Percentiles rank a stretch among this genome's conserved stretches.
These are phyloP conservation scores for Ellobium chinense DNA, from an alignment of 2,888 invertebrate species.

Conservation along the genomic window DNA sequence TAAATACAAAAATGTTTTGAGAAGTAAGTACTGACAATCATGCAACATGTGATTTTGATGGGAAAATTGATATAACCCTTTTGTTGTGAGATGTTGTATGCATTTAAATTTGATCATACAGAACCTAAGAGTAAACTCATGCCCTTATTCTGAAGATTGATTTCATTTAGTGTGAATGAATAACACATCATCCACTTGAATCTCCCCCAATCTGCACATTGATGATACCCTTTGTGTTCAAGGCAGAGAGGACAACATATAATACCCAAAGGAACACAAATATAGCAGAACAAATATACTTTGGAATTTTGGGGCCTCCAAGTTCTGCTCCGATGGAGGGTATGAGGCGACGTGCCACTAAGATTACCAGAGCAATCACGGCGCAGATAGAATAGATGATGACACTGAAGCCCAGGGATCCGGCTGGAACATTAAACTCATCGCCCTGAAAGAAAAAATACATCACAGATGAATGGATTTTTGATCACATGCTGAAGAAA, in stretches of 20 bases:
- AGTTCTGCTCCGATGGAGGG: constrained; percentile 78
- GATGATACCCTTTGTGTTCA: constrained; percentile 53
- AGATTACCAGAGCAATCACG: constrained; percentile 79
- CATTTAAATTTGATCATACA: too few relatives aligned
- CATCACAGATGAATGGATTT: not conserved
- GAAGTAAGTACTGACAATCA: too few relatives aligned
- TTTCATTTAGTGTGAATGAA: too few relatives aligned
- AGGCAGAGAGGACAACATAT: constrained; percentile 79
- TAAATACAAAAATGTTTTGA: too few relatives aligned
- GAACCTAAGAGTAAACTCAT: too few relatives aligned
- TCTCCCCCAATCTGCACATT: constrained; percentile 46
- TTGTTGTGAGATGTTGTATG: too few relatives aligned
- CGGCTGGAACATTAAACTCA: constrained; percentile 68
- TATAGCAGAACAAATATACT: constrained; percentile 76
- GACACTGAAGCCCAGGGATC: constrained; percentile 80
- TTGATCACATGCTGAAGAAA: too few relatives aligned
- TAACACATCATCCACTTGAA: too few relatives aligned
- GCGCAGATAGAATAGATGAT: constrained; percentile 81
- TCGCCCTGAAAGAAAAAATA: constrained; percentile 59
- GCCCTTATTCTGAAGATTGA: too few relatives aligned
- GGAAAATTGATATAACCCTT: too few relatives aligned
- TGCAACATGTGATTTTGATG: too few relatives aligned
- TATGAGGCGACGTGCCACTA: constrained; percentile 79
- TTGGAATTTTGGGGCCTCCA: constrained; percentile 80
- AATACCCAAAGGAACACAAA: constrained; percentile 80